phyloP scores from a whole-genome alignment of 2,797 vertebrate species.

The Cetoscarus ocellatus region DNA sequence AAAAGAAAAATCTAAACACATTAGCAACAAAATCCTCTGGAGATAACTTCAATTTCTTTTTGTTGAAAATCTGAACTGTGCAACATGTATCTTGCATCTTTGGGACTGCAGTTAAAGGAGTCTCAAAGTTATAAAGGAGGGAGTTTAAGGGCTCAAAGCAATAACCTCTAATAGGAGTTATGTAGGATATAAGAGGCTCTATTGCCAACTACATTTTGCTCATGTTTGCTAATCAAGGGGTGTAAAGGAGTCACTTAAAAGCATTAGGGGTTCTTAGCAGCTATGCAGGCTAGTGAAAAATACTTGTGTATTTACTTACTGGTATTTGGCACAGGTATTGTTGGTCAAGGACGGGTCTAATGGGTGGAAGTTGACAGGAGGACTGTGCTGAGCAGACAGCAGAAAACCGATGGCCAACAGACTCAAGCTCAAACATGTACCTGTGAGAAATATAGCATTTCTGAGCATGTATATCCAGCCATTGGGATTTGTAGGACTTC shows the following conservation, averaged over 20 bases:
- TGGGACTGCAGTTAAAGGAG: background rate
- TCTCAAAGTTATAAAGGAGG: no score
- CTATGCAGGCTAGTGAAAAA: background rate
- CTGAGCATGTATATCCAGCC: background rate
- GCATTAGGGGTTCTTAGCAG: background rate
- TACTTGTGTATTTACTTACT: conserved; percentile 71
- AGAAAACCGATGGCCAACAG: conserved; percentile 94
- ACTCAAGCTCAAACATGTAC: conserved; percentile 91
- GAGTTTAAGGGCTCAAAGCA: conserved; percentile 10
- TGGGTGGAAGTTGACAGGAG: conserved; percentile 90
- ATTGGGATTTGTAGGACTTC: background rate
- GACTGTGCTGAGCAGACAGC: conserved; percentile 93
- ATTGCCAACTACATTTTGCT: background rate
- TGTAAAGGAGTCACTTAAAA: background rate
- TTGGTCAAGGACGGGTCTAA: conserved; percentile 87
- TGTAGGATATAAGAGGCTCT: background rate
- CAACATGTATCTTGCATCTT: background rate
- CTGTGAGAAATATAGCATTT: conserved; percentile 70
- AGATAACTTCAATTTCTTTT: no score
- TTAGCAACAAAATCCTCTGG: no score
- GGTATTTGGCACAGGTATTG: conserved; percentile 88
- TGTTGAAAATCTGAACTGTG: no score
- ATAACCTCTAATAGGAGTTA: background rate
- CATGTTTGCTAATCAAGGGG: background rate
- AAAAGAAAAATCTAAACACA: no score